Evolutionary conservation across 2,113 vertebrate genomes (phyloP), one percentile per base, ranked within the genome.

Genomic region (Apus apus): DNA sequence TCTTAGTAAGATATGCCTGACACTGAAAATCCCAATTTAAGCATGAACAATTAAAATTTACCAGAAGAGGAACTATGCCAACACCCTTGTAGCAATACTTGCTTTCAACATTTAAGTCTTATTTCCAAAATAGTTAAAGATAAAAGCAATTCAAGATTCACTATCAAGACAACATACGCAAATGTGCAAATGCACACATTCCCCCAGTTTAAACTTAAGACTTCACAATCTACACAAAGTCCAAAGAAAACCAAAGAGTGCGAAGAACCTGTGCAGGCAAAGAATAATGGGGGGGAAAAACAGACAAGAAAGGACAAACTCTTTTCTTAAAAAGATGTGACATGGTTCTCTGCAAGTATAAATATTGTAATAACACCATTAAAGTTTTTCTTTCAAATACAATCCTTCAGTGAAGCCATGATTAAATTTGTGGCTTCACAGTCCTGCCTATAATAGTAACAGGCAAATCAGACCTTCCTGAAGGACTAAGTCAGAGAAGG

Each of bases 21-120:
- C 87, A 94, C 50, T 51, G 56, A 84, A 95, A 91, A 29, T 87
- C 84, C 34, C 70, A 34, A 89, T 89, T 87, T 71, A 56, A 76
- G 82, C 66, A 57, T 2, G 38, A 94, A 91, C 77, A 91, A 95
- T 90, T 87, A 93, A 87, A 89, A 89, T 43, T 72, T 82, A 66
- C 36, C 76, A 64, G 58, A 80, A 65, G 36, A 88, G 32, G 29
- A 88, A 62, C 48, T 36, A 27, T 20, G 64, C 67, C 61, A 93
- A 64, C 72, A 80, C 11, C 26, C 62, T 77, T 54, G 34, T 40
- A 67, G 79, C 75, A 94, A 74, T 68, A 71, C 38, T 71, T 40
- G 53, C 60, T 80, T 85, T 90, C 60, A 77, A 60, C 43, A 74
- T 60, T 68, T 27, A 53, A 87, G 40, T 26, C 62, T 48, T 26